Base-by-base conservation (phyloP, 2,113 vertebrate genomes). In the Mionectes macconnelli region DNA sequence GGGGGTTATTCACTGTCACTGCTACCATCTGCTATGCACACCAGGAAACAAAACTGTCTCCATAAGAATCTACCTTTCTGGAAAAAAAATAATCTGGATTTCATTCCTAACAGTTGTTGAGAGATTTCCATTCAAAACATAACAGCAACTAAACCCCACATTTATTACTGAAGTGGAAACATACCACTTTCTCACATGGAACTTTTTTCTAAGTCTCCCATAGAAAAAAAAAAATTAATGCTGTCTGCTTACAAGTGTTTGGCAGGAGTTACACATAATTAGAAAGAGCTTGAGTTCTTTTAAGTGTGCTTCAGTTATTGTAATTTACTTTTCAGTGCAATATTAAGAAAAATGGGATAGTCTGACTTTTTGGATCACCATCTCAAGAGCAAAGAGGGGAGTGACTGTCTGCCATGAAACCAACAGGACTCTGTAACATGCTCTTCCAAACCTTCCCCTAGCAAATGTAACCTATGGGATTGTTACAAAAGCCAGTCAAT, bases 231-330 rank as follows among this genome's bases (percentile, higher is more conserved):
- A 83, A 82, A 84, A 87, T 23, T 55, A 92, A 50, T 66, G 40
- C 63, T 89, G 69, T 73, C 89, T 92, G 56, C 93, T 89, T 94
- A 78, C 73, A 95, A 84, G 81, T 66, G 66, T 82, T 92, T 89
- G 81, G 84, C 89, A 87, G 53, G 53, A 89, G 37, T 73, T 56
- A 45, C 37, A 87, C 49, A 24, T 75, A 72, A 89, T 93, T 79
- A 91, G 53, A 87, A 89, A 56, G 89, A 64, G 60, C 44, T 73
- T 33, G 40, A 72, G 49, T 18, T 90, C 81, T 87, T 91, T 84
- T 49, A 91, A 89, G 62, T 62, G 77, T 37, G n/a, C 60, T 93
- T 89, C 74, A 89, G 70, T 91, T 87, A 79, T 13, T 87, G 64
- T 24, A 72, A 89, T 84, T 92, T 87, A 75, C 15, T 89, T 82